Evolutionary conservation across 2,113 vertebrate species (phyloP).

Genomic region (Zeus faber): DNA sequence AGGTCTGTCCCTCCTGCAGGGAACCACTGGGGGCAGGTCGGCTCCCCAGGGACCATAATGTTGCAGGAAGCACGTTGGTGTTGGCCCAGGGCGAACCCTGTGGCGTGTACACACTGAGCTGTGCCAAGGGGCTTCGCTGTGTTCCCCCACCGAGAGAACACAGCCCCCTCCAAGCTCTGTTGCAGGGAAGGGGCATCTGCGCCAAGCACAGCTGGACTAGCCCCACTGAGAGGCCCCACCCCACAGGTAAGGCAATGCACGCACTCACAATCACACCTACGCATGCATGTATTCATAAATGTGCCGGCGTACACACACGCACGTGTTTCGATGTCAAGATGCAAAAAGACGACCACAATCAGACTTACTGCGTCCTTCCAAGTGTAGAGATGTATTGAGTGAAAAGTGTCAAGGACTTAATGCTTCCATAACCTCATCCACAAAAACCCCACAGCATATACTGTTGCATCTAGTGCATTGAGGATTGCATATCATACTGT

Average conservation of each 20-base stretch:
- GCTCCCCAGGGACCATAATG: conserved; percentile 67
- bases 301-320: neutral
- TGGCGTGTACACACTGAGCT: conserved; percentile 78
- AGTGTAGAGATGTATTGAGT: neutral
- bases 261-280: conserved; percentile 10
- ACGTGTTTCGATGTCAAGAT: neutral
- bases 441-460: neutral
- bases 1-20: conserved; percentile 71
- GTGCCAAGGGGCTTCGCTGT: conserved; percentile 79
- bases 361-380: neutral
- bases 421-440: conserved; percentile 26
- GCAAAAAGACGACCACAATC: neutral
- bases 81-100: conserved; percentile 75
- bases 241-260: conserved; percentile 68
- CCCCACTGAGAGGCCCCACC: conserved; percentile 73
- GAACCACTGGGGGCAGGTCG: conserved; percentile 64
- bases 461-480: neutral
- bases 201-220: conserved; percentile 64
- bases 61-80: conserved; percentile 64
- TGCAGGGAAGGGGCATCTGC: conserved; percentile 78
- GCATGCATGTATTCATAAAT: conserved; percentile 9
- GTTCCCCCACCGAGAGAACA: conserved; percentile 73
- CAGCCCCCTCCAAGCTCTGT: conserved; percentile 80
- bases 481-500: no score
- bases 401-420: neutral